Percentiles rank a stretch among this genome's conserved stretches.
Evolutionary conservation across 2,113 vertebrate genomes (phyloP).

Genomic region (Pimephales promelas): DNA sequence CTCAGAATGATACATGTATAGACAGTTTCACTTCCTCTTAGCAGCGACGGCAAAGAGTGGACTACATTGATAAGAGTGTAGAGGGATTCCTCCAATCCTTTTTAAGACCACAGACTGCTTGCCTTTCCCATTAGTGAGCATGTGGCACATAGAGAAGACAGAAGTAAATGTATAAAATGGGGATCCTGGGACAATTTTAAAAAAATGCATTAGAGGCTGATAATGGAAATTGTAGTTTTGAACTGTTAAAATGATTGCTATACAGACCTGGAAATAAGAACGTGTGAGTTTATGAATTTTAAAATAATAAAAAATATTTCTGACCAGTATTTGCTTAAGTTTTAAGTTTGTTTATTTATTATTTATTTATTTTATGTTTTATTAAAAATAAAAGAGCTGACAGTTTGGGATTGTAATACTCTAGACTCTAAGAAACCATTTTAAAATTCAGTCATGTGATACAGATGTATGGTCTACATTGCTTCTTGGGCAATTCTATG

Average conservation of each 20-base stretch:
- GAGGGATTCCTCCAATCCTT: constrained; percentile 3
- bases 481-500: not conserved
- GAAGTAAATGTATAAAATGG: not conserved
- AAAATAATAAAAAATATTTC: not conserved
- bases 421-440: not conserved
- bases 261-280: not conserved
- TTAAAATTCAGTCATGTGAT: not conserved
- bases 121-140: not conserved
- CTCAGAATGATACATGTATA: constrained; percentile 17
- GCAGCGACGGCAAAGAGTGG: not conserved
- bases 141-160: not conserved
- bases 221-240: not conserved
- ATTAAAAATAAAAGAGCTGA: too few species aligned
- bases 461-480: not conserved
- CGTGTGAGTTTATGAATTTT: not conserved
- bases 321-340: not conserved
- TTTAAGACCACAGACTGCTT: constrained; percentile 10
- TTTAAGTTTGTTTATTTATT: not conserved
- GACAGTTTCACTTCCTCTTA: constrained; percentile 30
- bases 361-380: too few species aligned
- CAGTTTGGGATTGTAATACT: not conserved
- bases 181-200: not conserved
- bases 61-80: constrained; percentile 7
- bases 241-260: not conserved
- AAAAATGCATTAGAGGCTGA: not conserved